A percentile compares a stretch with the other conserved stretches of the same genome.
These are phyloP conservation scores for Carassius gibelio DNA, from an alignment of 2,113 vertebrate genomes.

Conservation along the genomic window DNA sequence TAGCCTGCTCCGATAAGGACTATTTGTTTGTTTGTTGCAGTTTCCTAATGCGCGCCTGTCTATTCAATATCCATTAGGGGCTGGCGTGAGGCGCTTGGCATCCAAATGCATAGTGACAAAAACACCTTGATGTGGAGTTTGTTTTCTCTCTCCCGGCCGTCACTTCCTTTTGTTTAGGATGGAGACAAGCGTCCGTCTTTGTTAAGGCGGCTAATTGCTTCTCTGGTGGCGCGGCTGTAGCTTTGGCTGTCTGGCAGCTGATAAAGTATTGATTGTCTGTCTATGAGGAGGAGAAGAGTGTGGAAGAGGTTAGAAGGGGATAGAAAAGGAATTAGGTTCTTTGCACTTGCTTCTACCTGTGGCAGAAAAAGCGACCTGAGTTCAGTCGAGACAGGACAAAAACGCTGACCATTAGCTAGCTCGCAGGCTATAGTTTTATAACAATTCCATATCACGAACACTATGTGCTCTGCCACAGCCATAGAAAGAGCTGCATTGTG, in stretches of 20 bases:
- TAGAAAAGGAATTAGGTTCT: constrained; percentile 48
- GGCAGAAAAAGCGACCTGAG: constrained; percentile 39
- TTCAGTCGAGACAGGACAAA: constrained; percentile 25
- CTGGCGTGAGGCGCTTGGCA: constrained; percentile 32
- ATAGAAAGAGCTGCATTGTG: not conserved
- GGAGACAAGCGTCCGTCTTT: constrained; percentile 54
- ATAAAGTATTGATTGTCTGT: constrained; percentile 61
- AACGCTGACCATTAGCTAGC: not conserved
- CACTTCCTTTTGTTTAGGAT: constrained; percentile 50
- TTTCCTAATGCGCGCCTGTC: constrained; percentile 53
- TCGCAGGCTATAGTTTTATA: constrained; percentile 9
- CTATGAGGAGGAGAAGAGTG: constrained; percentile 39
- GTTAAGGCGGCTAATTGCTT: constrained; percentile 58
- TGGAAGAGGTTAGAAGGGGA: constrained; percentile 44
- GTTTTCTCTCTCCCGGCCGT: constrained; percentile 38
- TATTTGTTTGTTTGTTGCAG: constrained; percentile 57
- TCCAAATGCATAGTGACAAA: constrained; percentile 58
- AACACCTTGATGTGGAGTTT: constrained; percentile 59
- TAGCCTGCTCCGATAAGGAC: constrained; percentile 54
- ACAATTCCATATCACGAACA: not conserved
- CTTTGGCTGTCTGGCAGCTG: constrained; percentile 52
- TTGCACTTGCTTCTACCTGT: constrained; percentile 47
- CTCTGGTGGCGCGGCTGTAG: constrained; percentile 42
- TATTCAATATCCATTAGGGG: constrained; percentile 61
- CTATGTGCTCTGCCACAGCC: not conserved